Percentiles rank a stretch among this genome's conserved stretches.
phyloP scores from a whole-genome alignment of 1,140 invertebrate species.

The Halotydeus destructor region DNA sequence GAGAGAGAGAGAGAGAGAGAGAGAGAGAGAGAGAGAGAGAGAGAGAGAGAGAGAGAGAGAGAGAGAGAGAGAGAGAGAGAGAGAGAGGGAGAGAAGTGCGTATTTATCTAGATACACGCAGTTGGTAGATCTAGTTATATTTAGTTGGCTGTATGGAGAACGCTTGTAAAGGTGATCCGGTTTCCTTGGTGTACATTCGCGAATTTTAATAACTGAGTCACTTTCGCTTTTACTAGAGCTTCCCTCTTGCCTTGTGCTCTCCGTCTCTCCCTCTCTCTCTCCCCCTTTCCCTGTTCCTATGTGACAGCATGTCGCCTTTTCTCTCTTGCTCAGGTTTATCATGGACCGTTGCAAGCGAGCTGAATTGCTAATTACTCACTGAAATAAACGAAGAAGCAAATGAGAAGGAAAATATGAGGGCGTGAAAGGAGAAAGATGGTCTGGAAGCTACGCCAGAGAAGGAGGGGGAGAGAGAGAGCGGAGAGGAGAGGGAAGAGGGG shows the following conservation, averaged over 20 bases:
- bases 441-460: no score
- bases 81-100: background rate
- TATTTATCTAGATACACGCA: background rate
- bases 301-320: background rate
- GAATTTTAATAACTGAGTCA: background rate
- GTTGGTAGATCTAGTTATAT: background rate
- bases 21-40: background rate
- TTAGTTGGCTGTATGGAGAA: background rate
- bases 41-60: conserved; percentile 1
- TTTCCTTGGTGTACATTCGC: background rate
- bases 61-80: background rate
- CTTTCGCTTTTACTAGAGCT: background rate
- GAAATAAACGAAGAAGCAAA: no score
- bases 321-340: no score
- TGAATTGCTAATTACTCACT: no score
- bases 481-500: no score
- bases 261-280: background rate
- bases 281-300: background rate
- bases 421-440: no score
- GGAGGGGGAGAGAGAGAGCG: no score
- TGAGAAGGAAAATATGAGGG: no score
- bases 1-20: conserved; percentile 1
- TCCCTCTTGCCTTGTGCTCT: background rate
- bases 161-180: background rate
- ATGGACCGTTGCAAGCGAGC: no score